Conservation (phyloP, 2,113 vertebrate species). For the Serilophus lunatus region DNA sequence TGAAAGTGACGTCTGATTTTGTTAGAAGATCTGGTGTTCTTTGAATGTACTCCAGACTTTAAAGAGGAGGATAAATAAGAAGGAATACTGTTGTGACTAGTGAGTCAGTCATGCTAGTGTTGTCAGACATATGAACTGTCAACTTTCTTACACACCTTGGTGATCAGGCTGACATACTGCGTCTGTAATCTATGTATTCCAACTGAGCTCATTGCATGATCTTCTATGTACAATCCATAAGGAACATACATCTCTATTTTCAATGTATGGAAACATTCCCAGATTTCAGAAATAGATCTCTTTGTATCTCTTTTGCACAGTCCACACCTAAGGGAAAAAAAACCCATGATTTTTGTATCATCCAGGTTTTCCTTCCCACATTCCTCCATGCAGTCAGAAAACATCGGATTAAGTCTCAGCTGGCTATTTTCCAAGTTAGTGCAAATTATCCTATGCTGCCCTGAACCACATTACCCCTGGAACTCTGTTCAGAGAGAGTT, state of each 20-base stretch:
- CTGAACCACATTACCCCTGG: not conserved
- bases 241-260: not conserved
- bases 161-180: not conserved
- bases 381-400: not conserved
- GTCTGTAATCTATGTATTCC: not conserved
- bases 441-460: not conserved
- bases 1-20: not conserved
- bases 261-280: not conserved
- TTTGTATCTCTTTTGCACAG: not conserved
- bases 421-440: not conserved
- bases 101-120: not conserved
- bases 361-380: not conserved
- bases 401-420: not conserved
- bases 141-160: not conserved
- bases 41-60: not conserved
- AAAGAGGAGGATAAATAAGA: not conserved
- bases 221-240: not conserved
- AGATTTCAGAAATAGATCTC: not conserved
- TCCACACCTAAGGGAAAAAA: not conserved
- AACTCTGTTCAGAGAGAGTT: not conserved
- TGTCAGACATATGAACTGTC: not conserved
- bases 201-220: not conserved
- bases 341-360: not conserved
- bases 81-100: not conserved
- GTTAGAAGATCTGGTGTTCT: not conserved